Conservation (phyloP, 2,113 vertebrate genomes). For the Antennarius striatus region DNA sequence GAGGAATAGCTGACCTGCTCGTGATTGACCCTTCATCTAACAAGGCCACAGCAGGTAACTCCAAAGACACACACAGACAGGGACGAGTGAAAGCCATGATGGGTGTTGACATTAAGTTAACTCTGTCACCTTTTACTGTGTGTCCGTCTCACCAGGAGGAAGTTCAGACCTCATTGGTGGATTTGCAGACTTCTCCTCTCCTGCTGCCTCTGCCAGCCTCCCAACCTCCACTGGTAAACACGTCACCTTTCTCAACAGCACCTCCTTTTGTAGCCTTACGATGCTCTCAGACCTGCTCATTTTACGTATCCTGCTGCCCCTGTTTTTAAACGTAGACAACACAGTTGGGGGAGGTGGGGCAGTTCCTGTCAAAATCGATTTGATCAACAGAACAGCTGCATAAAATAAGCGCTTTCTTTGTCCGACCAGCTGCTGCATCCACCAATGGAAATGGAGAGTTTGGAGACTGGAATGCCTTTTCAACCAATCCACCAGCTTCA, state of each 20-base stretch:
- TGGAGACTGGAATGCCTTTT: slow-evolving; percentile 95
- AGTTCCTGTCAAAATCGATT: neutral
- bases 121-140: neutral
- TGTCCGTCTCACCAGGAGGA: slow-evolving; percentile 78
- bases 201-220: slow-evolving; percentile 86
- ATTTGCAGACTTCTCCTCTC: slow-evolving; percentile 95
- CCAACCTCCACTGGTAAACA: slow-evolving; percentile 83
- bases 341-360: neutral
- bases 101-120: neutral
- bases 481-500: slow-evolving; percentile 76
- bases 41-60: slow-evolving; percentile 76
- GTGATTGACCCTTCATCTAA: slow-evolving; percentile 82
- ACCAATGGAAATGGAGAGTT: slow-evolving; percentile 92
- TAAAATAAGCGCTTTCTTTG: slow-evolving; percentile 3
- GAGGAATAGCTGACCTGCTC: slow-evolving; percentile 88
- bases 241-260: neutral
- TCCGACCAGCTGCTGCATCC: slow-evolving; percentile 76
- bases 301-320: too few species aligned
- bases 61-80: neutral
- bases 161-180: slow-evolving; percentile 88
- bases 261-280: neutral
- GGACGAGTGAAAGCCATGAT: neutral
- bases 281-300: neutral
- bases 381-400: slow-evolving; percentile 1
- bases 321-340: too few species aligned